Conservation (phyloP, 2,113 vertebrate genomes). For the Serilophus lunatus region DNA sequence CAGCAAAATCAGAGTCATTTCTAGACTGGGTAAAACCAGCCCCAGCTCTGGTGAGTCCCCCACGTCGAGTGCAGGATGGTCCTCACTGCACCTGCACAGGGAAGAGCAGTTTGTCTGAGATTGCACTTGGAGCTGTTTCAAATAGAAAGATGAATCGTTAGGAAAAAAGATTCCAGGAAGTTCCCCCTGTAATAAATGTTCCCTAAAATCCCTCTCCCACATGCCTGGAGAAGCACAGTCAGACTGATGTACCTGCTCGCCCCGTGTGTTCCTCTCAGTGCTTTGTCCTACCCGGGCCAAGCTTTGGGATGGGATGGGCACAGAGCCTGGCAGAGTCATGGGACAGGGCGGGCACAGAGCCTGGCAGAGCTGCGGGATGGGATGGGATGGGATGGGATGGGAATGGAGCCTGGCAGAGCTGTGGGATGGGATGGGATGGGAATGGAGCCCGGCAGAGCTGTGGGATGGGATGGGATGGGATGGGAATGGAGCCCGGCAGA, state of each 20-base stretch:
- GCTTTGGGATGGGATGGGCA: background rate
- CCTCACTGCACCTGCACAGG: background rate
- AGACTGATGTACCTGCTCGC: rapidly evolving
- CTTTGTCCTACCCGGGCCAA: background rate
- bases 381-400: background rate
- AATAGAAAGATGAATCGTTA: background rate
- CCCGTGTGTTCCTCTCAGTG: rapidly evolving
- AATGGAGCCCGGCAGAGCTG: background rate
- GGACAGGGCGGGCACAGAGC: background rate
- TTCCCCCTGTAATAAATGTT: background rate
- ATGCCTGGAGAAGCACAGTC: rapidly evolving
- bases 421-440: background rate
- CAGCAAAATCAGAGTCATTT: background rate
- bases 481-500: background rate
- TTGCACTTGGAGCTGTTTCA: background rate
- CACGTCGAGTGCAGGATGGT: background rate
- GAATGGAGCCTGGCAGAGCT: background rate
- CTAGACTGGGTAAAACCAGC: background rate
- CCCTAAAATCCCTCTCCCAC: background rate
- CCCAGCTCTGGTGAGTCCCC: background rate
- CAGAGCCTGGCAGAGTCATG: background rate
- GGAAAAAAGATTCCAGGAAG: background rate
- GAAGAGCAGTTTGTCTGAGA: background rate
- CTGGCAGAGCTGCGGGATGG: background rate
- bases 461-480: background rate